Percentiles rank a stretch among this genome's conserved stretches.
Conservation (phyloP, 2,888 invertebrate species). For the Hartigia nigra region DNA sequence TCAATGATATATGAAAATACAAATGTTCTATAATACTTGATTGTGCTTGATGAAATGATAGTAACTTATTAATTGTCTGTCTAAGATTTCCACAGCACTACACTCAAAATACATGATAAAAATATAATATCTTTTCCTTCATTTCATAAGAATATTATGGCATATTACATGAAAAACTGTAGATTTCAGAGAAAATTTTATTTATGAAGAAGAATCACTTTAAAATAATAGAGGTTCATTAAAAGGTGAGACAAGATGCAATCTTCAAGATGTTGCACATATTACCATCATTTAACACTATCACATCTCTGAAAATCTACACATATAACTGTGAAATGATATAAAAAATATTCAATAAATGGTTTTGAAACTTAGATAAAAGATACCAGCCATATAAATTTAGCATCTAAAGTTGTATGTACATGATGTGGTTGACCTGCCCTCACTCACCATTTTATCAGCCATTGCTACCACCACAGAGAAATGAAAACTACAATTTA, state of each 20-base stretch:
- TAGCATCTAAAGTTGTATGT: conserved; percentile 31
- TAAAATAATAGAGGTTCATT: background rate
- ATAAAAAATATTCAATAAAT: background rate
- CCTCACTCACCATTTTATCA: conserved; percentile 51
- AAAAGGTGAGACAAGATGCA: background rate
- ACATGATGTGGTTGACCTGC: conserved; percentile 54
- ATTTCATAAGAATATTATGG: background rate
- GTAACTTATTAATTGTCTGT: background rate
- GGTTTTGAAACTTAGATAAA: background rate
- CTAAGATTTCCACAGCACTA: background rate
- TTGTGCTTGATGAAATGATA: background rate
- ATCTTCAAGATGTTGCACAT: background rate
- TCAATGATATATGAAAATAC: background rate
- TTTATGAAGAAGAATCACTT: background rate
- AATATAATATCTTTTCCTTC: background rate
- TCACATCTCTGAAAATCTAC: background rate
- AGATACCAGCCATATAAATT: conserved; percentile 24
- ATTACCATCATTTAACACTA: background rate
- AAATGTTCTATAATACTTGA: background rate
- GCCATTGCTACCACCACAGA: conserved; percentile 55
- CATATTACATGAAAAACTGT: background rate
- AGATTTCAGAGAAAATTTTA: background rate
- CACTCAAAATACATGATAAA: background rate
- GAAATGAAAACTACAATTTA: conserved; percentile 17
- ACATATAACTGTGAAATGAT: background rate